These are phyloP conservation scores for Gari tellinella DNA, from an alignment of 2,888 invertebrate genomes.

Conservation along the genomic window DNA sequence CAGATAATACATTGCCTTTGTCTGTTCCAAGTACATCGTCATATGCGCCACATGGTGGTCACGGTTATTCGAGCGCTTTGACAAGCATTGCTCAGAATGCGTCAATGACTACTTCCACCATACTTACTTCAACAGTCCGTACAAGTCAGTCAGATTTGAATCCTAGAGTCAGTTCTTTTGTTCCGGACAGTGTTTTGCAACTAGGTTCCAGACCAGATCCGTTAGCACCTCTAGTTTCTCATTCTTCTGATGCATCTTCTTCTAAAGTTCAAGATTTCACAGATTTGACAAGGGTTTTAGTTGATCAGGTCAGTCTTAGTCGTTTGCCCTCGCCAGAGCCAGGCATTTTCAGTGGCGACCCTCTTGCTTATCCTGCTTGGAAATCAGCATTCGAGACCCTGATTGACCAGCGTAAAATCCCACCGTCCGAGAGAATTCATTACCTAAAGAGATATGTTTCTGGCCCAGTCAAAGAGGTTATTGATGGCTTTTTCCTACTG, in stretches of 20 bases:
- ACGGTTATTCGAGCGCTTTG: too few relatives aligned
- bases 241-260: neutral
- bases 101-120: too few relatives aligned
- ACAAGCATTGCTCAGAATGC: too few relatives aligned
- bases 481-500: slow-evolving; percentile 21
- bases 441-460: slow-evolving; percentile 26
- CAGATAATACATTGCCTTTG: too few relatives aligned
- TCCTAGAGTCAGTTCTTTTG: neutral
- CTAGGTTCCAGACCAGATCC: neutral
- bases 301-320: slow-evolving; percentile 32
- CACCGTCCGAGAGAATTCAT: slow-evolving; percentile 22
- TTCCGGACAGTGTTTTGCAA: neutral
- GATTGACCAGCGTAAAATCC: slow-evolving; percentile 22
- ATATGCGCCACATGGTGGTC: too few relatives aligned
- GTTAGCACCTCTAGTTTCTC: neutral
- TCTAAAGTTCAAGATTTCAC: neutral
- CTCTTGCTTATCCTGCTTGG: slow-evolving; percentile 15
- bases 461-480: slow-evolving; percentile 11
- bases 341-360: slow-evolving; percentile 29
- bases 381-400: slow-evolving; percentile 26
- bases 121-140: neutral
- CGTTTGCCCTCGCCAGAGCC: slow-evolving; percentile 44
- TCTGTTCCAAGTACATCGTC: too few relatives aligned
- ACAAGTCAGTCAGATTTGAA: neutral
- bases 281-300: slow-evolving; percentile 2